Evolutionary conservation across 2,797 vertebrate species (phyloP).

Genomic region (Arvicola amphibius): DNA sequence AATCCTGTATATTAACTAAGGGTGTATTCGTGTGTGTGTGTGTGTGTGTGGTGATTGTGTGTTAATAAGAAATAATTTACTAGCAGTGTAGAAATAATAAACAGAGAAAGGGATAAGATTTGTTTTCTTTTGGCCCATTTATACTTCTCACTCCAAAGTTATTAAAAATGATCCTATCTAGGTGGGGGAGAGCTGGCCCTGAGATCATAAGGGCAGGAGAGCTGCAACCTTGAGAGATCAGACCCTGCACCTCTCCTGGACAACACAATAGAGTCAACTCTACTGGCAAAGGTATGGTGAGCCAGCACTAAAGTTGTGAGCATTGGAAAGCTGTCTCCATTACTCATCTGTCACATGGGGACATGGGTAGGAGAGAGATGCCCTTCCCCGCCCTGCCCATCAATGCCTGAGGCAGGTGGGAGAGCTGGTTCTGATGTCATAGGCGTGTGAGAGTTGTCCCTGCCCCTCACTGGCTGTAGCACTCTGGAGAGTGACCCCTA

Average conservation of each 20-base stretch:
- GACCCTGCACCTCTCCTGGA: fast-evolving
- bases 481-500: not conserved
- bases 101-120: not conserved
- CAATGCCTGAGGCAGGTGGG: not conserved
- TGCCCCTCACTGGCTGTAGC: not conserved
- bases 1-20: constrained; percentile 5
- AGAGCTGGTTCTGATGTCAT: not conserved
- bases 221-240: not conserved
- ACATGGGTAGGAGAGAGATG: not conserved
- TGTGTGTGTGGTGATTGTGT: not conserved
- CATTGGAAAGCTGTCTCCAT: not conserved
- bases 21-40: not conserved
- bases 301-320: not conserved
- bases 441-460: not conserved
- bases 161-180: not conserved
- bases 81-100: not conserved
- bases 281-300: not conserved
- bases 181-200: not conserved
- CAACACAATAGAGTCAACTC: not conserved
- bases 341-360: not conserved
- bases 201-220: not conserved
- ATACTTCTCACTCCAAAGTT: not conserved
- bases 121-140: not conserved
- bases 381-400: too few relatives aligned
- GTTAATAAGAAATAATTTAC: constrained; percentile 8